Evolutionary conservation across 2,797 vertebrate genomes (phyloP).

Genomic region (Girardinus metallicus): DNA sequence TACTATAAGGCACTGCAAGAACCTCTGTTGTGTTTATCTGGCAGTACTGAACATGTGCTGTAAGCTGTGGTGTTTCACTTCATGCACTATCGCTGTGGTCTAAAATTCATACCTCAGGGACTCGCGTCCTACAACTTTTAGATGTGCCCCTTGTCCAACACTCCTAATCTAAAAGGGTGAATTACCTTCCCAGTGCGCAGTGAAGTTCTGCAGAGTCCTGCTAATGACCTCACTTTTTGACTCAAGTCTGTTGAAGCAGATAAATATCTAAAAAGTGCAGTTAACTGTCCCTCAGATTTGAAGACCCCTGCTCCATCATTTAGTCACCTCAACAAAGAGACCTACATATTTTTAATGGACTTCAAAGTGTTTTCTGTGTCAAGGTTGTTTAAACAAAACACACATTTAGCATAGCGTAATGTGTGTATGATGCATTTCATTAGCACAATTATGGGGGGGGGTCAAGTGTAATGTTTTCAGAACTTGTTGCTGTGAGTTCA

Average conservation of each 20-base stretch:
- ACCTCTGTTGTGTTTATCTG: neutral
- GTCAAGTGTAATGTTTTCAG: conserved; percentile 27
- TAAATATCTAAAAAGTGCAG: too few relatives aligned
- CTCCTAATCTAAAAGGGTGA: too few relatives aligned
- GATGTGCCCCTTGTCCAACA: too few relatives aligned
- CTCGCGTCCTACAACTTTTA: too few relatives aligned
- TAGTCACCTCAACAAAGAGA: neutral
- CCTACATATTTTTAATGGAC: neutral
- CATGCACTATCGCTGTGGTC: too few relatives aligned
- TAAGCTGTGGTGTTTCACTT: neutral
- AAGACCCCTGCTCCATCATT: too few relatives aligned
- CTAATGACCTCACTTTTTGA: too few relatives aligned
- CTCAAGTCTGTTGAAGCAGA: too few relatives aligned
- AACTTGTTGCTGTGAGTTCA: conserved; percentile 11
- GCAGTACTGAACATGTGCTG: neutral
- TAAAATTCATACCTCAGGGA: too few relatives aligned
- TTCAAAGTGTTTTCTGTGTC: neutral
- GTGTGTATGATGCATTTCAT: conserved; percentile 19
- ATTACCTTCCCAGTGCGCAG: too few relatives aligned
- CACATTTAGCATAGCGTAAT: neutral
- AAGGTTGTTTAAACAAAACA: neutral
- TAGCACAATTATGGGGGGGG: conserved; percentile 11
- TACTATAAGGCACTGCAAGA: neutral
- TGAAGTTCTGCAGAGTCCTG: too few relatives aligned
- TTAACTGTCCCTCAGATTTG: too few relatives aligned